These are phyloP conservation scores for Trichechus manatus DNA, from an alignment of 2,113 vertebrate species.

Conservation along the genomic window DNA sequence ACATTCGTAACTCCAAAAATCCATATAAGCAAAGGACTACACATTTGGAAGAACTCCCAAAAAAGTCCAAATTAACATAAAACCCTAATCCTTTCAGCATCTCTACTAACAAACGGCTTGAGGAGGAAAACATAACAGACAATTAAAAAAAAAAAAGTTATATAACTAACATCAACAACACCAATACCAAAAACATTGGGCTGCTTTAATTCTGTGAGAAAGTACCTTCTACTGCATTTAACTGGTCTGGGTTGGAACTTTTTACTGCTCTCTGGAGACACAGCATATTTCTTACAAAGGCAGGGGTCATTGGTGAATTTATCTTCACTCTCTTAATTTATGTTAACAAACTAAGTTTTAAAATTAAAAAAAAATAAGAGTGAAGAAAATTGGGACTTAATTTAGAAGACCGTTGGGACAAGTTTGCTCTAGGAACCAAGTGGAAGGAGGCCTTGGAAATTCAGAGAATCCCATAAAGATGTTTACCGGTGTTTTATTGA, in stretches of 20 bases:
- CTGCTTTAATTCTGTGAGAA: neutral
- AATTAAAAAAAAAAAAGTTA: neutral
- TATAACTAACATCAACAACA: neutral
- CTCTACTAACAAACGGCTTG: neutral
- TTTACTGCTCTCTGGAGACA: slow-evolving; percentile 48
- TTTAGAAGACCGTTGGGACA: neutral
- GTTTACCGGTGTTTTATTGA: no score
- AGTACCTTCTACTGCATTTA: neutral
- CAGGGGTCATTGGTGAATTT: neutral
- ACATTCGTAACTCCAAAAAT: neutral
- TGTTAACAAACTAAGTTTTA: slow-evolving; percentile 28
- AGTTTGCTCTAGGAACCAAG: neutral
- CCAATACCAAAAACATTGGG: neutral
- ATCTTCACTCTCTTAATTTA: neutral
- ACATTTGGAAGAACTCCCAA: neutral
- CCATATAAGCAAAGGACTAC: neutral
- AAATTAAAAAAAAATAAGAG: neutral
- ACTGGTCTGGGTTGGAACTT: slow-evolving; percentile 27
- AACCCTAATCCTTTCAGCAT: neutral
- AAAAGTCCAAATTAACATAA: neutral
- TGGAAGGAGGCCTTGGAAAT: neutral
- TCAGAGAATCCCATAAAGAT: no score
- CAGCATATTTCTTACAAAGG: neutral
- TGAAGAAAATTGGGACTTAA: neutral
- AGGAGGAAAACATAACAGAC: neutral